Base-by-base conservation (phyloP, 2,797 vertebrate genomes). In the Cynodonichthys magdalenae region DNA sequence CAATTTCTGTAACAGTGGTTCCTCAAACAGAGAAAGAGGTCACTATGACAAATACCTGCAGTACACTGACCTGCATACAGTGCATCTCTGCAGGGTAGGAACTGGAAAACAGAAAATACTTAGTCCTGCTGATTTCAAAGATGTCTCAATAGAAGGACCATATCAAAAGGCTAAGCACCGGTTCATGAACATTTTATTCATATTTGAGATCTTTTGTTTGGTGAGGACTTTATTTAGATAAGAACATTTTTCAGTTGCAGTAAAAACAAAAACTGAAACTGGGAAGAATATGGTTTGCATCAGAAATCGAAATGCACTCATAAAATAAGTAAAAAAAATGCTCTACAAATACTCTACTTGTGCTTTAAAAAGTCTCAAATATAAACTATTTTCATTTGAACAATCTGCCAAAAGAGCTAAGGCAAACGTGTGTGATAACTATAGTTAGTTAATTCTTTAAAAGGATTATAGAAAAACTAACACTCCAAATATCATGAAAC, bases 31-130 rank as follows among this genome's bases (percentile, higher is more conserved):
- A 77, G 67, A 81, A 80, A 50, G 59, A 83, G 80, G 82, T 83
- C 85, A 87, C 74, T 78, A 60, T 81, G 80, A 87, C 85, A 81
- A 78, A 87, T 72, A 78, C 74, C 66, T 80, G 77, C 82, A 77
- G 73, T 61, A 58, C 64, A 2, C 71, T 65, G 75, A 74, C 79
- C 79, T 80, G 81, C 80, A 67, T 74, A 61, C 55, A 49, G 70
- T 10, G 15, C 31, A 0, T 2, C 77, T 72, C 74, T 51, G 70
- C 81, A 72, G 74, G 71, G 36, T 45, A 56, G 48, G 18, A 20
- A 41, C 42, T 29, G 15, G 12, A 31, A 18, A 19, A 27, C 53
- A 18, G 17, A 59, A 55, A 69, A 53, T 45, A 28, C 49, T 58
- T 39, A 1, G 36, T 29, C 59, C 75, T 27, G 72, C 69, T 64